A percentile compares a stretch with the other conserved stretches of the same genome.
Conservation (phyloP, 2,113 vertebrate genomes). For the Sus scrofa region T2T-Sscrofa CM000815.6:89144501-89145000, state of each 20-base stretch:
- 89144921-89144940: too few relatives aligned
- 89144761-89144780: background rate
- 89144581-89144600: background rate
- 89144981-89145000: too few relatives aligned
- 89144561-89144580: background rate
- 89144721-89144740: background rate
- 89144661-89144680: background rate
- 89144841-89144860: too few relatives aligned
- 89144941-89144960: too few relatives aligned
- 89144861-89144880: too few relatives aligned
- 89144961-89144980: too few relatives aligned
- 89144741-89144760: background rate
- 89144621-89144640: background rate
- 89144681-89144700: background rate
- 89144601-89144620: background rate
- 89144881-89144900: too few relatives aligned
- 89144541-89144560: background rate
- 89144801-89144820: too few relatives aligned
- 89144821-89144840: too few relatives aligned
- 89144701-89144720: background rate
- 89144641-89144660: background rate
- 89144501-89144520: background rate
- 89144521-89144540: background rate
- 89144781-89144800: background rate
- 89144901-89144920: too few relatives aligned